Conservation (phyloP, 2,113 vertebrate species). For the Platysteira castanea region DNA sequence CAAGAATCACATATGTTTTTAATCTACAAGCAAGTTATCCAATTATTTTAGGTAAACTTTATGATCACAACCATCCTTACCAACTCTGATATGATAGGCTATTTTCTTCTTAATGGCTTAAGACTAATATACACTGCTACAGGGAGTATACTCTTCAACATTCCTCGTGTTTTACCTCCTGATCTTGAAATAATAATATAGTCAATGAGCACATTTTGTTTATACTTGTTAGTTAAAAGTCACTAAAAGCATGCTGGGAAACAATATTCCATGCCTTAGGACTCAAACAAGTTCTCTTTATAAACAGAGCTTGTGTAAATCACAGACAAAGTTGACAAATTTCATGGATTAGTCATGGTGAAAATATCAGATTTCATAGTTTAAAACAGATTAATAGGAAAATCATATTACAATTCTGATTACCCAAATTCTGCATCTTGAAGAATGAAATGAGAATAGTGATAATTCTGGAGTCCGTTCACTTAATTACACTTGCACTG, state of each 20-base stretch:
- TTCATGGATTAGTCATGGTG: constrained; percentile 73
- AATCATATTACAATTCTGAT: constrained; percentile 61
- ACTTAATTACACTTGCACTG: not conserved
- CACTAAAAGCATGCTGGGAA: constrained; percentile 56
- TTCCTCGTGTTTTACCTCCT: constrained; percentile 35
- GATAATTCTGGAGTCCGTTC: not conserved
- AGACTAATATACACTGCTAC: constrained; percentile 1
- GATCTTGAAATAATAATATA: constrained; percentile 51
- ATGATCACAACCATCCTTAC: constrained; percentile 65
- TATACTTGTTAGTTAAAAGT: constrained; percentile 51
- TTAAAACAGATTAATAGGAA: constrained; percentile 69
- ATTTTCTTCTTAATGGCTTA: constrained; percentile 52
- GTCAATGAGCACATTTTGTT: constrained; percentile 38
- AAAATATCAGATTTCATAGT: constrained; percentile 72
- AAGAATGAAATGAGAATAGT: not conserved
- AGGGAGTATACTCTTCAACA: constrained; percentile 13
- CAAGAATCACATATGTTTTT: constrained; percentile 57
- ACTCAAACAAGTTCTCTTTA: constrained; percentile 56
- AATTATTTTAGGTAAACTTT: constrained; percentile 70
- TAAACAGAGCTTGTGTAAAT: constrained; percentile 67
- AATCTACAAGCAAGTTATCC: constrained; percentile 64
- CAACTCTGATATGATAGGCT: constrained; percentile 38
- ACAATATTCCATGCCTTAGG: constrained; percentile 49
- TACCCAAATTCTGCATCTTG: constrained; percentile 38
- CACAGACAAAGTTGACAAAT: constrained; percentile 72